These are phyloP conservation scores for Trissonchulus latispiculum DNA, from an alignment of 2,888 invertebrate species.

Conservation along the genomic window DNA sequence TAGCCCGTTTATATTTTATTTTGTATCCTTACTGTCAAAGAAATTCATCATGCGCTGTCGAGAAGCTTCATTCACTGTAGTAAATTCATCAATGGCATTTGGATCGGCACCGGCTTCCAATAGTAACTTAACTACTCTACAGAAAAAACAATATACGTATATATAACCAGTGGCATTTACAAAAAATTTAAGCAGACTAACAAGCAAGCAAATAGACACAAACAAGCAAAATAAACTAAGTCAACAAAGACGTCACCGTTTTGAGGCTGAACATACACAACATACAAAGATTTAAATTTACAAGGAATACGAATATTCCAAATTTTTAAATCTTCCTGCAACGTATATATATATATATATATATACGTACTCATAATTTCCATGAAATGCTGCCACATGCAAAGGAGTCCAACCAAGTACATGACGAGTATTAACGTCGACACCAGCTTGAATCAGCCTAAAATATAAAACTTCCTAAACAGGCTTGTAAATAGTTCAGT, in stretches of 20 bases:
- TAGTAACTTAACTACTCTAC: not conserved
- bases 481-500: too few relatives aligned
- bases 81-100: slow-evolving; percentile 16
- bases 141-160: too few relatives aligned
- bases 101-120: slow-evolving; percentile 20
- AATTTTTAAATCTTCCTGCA: not conserved
- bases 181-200: too few relatives aligned
- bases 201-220: too few relatives aligned
- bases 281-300: not conserved
- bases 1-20: too few relatives aligned
- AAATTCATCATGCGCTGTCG: not conserved
- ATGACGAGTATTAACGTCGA: slow-evolving; percentile 57
- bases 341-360: not conserved
- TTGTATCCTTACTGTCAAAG: not conserved
- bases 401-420: slow-evolving; percentile 74
- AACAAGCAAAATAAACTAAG: too few relatives aligned
- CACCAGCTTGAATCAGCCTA: not conserved
- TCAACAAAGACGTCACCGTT: too few relatives aligned
- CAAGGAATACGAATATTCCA: too few relatives aligned
- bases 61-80: not conserved
- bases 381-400: slow-evolving; percentile 71
- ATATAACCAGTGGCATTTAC: not conserved
- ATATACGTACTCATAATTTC: slow-evolving; percentile 35
- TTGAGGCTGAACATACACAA: not conserved
- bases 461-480: too few relatives aligned